These are phyloP conservation scores for Pharmacophagus antenor DNA, from an alignment of 2,888 invertebrate genomes.

Conservation along the genomic window DNA sequence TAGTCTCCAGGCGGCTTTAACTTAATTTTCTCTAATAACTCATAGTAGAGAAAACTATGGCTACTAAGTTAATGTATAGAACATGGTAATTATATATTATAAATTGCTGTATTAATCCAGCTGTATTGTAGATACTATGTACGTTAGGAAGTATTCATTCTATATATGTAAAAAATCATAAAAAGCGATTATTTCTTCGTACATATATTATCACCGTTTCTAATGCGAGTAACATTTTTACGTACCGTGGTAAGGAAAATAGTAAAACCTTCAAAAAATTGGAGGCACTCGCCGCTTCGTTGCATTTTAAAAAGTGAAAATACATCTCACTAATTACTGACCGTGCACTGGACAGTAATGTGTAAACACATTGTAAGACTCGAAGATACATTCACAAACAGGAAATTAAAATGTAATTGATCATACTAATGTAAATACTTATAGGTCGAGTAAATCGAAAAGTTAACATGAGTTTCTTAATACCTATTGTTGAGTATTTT, in stretches of 20 bases:
- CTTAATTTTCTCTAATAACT: neutral
- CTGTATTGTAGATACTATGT: neutral
- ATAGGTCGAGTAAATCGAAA: no score
- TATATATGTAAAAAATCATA: neutral
- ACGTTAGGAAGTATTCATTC: no score
- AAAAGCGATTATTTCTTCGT: neutral
- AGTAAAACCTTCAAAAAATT: neutral
- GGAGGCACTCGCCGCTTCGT: neutral
- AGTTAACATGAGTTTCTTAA: no score
- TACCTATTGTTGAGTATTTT: no score
- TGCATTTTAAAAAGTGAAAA: neutral
- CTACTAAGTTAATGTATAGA: neutral
- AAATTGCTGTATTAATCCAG: no score
- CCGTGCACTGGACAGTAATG: neutral
- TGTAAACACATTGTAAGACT: neutral
- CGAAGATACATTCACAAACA: neutral
- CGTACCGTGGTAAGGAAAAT: neutral
- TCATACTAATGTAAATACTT: no score
- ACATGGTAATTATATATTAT: no score
- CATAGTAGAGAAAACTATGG: neutral
- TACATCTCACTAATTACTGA: neutral
- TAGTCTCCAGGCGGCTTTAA: neutral
- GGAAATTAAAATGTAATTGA: no score
- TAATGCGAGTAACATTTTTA: conserved; percentile 8
- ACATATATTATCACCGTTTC: neutral